Percentiles rank a stretch among this genome's conserved stretches.
These are phyloP conservation scores for Montipora foliosa DNA, from an alignment of 64 coral and sea anemone species.

Conservation along the genomic window DNA sequence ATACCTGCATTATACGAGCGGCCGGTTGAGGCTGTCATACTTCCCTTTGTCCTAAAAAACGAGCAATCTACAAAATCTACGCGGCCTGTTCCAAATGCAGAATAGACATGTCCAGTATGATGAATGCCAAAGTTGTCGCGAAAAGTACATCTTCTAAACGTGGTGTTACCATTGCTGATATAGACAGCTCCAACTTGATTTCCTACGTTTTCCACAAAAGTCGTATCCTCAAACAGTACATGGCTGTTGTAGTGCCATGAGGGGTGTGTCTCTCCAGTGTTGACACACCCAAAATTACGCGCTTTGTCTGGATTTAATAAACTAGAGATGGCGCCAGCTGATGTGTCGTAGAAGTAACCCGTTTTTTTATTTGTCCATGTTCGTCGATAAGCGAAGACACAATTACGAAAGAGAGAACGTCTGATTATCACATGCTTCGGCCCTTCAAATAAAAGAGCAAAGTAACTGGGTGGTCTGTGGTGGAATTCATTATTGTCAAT, in stretches of 20 bases:
- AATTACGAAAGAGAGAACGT: not conserved
- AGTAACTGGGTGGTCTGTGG: too few relatives aligned
- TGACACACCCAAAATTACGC: too few relatives aligned
- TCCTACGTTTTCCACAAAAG: not conserved
- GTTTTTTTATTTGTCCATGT: not conserved
- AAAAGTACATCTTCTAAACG: slow-evolving; percentile 32
- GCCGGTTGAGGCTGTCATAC: not conserved
- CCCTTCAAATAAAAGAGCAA: too few relatives aligned
- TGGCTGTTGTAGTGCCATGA: not conserved
- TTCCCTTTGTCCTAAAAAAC: slow-evolving; percentile 14
- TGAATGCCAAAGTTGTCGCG: slow-evolving; percentile 17
- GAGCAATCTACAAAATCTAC: slow-evolving; percentile 15
- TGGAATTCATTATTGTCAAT: slow-evolving; percentile 18
- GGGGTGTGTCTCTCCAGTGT: not conserved
- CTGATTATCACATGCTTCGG: not conserved
- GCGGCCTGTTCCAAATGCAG: slow-evolving; percentile 21
- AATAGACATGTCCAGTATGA: slow-evolving; percentile 10
- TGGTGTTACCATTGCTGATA: slow-evolving; percentile 18
- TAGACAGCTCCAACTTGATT: not conserved
- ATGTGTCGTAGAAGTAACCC: not conserved
- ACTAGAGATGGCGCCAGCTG: not conserved
- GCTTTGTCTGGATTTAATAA: not conserved
- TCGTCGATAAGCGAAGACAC: not conserved
- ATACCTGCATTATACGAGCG: not conserved
- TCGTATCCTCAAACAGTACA: not conserved